Evolutionary conservation across 2,113 vertebrate species (phyloP), one percentile per base, ranked within the genome.

Genomic region (Myrmophylax atrothorax): DNA sequence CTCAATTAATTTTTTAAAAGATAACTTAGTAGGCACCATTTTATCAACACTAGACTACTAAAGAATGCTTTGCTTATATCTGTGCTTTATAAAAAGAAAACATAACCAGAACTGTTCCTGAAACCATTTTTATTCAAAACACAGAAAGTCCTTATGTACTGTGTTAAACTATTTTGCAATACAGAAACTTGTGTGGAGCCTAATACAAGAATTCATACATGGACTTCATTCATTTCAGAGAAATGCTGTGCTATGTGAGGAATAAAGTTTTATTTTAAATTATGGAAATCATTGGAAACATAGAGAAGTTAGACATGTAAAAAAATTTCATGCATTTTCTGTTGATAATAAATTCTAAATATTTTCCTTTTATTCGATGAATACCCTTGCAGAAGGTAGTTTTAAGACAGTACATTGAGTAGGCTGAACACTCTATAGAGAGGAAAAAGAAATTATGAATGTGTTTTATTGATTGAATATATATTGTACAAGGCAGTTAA

Each of bases 1-100:
- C 62, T 97, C 90, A 95, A 96, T 97, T 96, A 98, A 97, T 97
- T 96, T 96, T 55, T 3, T 52, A 59, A 92, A 89, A 95, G 86
- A 95, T 96, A 59, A 74, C 75, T 87, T 95, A 91, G 79, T 75
- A 94, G 70, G 82, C 49, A 56, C 5, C 64, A 49, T 94, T 79
- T 97, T 89, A 96, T 90, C 69, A 93, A 18, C 50, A 88, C 33
- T 82, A 88, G 42, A 92, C 50, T 96, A 84, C 53, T 52, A 25
- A 89, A 75, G 58, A 90, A 40, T 89, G 69, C 74, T 96, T 90
- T 64, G 9, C 55, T 70, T 76, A 10, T 49, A 84, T 31, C n/a
- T 88, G 25, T 83, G 46, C 73, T 73, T 90, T 87, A 84, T 81
- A 42, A 73, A 84, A 79, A 69, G 58, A 49, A 89, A 92, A 78